phyloP scores from a whole-genome alignment of 2,113 vertebrate genomes.

The Numida meleagris region DNA sequence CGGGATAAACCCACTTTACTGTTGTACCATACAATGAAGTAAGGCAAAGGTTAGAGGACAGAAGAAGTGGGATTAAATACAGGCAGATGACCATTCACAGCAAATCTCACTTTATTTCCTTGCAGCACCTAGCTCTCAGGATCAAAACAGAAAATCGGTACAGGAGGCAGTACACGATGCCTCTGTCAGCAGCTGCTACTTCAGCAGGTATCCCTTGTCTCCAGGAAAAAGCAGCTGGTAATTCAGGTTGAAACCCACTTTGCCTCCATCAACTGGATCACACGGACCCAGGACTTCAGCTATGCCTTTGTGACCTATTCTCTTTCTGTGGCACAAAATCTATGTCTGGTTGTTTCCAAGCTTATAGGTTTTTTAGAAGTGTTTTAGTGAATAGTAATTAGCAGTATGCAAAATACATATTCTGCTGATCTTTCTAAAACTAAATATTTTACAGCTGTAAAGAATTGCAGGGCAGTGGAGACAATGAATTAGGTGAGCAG shows the following conservation, averaged over 20 bases:
- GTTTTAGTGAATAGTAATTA: background rate
- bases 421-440: background rate
- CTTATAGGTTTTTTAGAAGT: background rate
- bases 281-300: background rate
- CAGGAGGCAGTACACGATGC: background rate
- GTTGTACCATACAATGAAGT: background rate
- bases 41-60: background rate
- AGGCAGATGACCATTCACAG: background rate
- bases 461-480: background rate
- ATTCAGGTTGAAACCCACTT: background rate
- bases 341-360: background rate
- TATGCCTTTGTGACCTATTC: background rate
- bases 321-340: background rate
- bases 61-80: background rate
- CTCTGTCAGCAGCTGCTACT: background rate
- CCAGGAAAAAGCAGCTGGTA: background rate
- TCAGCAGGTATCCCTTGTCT: background rate
- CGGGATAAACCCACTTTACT: background rate
- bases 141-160: background rate
- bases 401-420: background rate
- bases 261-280: background rate
- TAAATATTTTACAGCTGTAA: accelerated
- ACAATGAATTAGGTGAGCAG: background rate
- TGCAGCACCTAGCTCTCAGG: background rate
- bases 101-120: background rate